Base-by-base conservation (phyloP, 2,113 vertebrate genomes). In the Octodon degus region DNA sequence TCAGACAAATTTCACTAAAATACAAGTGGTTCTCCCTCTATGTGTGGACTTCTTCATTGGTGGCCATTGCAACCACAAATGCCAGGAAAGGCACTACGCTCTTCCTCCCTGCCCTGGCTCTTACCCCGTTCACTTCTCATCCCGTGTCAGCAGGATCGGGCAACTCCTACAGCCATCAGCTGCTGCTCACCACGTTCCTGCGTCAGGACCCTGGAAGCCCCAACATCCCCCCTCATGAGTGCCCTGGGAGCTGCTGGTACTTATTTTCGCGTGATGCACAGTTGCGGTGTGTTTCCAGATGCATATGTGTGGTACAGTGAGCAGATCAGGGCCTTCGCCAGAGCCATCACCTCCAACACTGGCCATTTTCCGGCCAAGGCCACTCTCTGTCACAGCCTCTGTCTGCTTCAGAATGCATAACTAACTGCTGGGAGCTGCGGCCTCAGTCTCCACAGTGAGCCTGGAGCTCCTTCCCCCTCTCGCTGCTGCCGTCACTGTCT, bases 351-450 rank as follows among this genome's bases (percentile, higher is more conserved):
- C 30, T 70, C 37, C 10, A 20, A 7, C 7, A 13, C 34, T 60
- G 34, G 70, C 22, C 20, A 24, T 77, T 67, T 93, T 87, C 43
- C 5, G 40, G 43, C 24, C 43, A 37, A 60, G 16, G 47, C 1
- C 50, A 60, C 37, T 47, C 37, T 30, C 7, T 43, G 20, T 22
- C 30, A 9, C 60, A 4, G 37, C 10, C 68, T 81, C 30, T 30
- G 8, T 10, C 16, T 77, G 5, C 58, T 86, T 17, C 47, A 20
- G 58, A 47, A 86, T 24, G 9, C n/a, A 8, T 8, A 65, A 17
- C 22, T 3, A 0, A 8, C 40, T 25, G 20, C 27, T 40, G 6
- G 34, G 43, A 34, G 8, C 12, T 55, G 32, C 40, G 3, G 19
- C 40, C 43, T 12, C 27, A 13, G 5, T 58, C 62, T 11, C 37